Evolutionary conservation across 1,140 invertebrate genomes (phyloP).

Genomic region (Ostrea denselamellosa): DNA sequence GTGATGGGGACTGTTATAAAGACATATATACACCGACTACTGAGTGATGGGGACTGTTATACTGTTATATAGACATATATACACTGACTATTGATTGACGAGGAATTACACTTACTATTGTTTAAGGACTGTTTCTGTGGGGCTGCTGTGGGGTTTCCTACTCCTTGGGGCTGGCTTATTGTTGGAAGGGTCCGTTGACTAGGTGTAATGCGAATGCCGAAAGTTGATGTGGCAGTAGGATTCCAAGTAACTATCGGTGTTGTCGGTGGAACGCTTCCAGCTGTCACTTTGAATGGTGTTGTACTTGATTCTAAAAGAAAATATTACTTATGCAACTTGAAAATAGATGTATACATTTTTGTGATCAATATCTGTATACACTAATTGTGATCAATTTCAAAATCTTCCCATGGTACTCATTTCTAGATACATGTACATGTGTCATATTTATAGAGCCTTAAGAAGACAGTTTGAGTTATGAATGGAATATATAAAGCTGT

Average conservation of each 20-base stretch:
- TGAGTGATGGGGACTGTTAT: no score
- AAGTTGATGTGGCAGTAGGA: neutral
- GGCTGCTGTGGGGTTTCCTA: neutral
- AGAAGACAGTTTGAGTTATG: no score
- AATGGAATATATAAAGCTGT: no score
- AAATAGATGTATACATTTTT: neutral
- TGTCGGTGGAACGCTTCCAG: neutral
- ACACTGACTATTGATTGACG: no score
- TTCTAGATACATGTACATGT: no score
- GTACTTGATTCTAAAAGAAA: conserved; percentile 8
- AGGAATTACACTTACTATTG: neutral
- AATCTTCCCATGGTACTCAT: no score
- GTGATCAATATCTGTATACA: no score
- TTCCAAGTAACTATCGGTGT: neutral
- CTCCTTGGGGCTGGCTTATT: neutral
- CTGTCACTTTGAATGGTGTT: neutral
- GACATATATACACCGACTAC: no score
- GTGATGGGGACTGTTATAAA: no score
- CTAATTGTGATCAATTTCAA: no score
- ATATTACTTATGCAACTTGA: neutral
- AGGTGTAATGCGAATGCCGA: neutral
- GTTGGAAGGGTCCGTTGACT: neutral
- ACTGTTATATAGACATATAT: no score
- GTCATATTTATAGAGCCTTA: no score
- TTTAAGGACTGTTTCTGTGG: neutral